A percentile compares a stretch with the other conserved stretches of the same genome.
Evolutionary conservation across 2,888 invertebrate genomes (phyloP).

Genomic region (Cistogaster globosa): DNA sequence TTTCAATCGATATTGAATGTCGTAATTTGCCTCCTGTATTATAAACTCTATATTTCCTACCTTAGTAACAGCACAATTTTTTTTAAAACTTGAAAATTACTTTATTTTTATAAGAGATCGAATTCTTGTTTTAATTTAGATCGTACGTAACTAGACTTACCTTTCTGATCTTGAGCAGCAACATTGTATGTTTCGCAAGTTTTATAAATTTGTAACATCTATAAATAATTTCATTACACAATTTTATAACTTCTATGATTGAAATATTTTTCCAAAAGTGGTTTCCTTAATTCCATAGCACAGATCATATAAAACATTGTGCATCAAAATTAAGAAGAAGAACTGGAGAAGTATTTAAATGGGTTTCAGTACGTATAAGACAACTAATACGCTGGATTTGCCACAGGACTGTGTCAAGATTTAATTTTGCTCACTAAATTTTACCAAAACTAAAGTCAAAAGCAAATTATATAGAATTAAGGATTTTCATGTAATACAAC

Average conservation of each 20-base stretch:
- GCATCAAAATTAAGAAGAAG: constrained; percentile 87
- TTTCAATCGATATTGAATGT: too few relatives aligned
- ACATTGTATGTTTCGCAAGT: too few relatives aligned
- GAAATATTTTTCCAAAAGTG: constrained; percentile 37
- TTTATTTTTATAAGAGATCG: too few relatives aligned
- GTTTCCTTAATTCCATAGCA: constrained; percentile 84
- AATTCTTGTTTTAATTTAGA: too few relatives aligned
- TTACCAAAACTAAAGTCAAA: background rate
- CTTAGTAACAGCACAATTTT: too few relatives aligned
- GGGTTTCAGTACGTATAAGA: constrained; percentile 83
- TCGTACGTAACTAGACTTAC: too few relatives aligned
- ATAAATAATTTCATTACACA: too few relatives aligned
- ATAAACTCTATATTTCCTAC: too few relatives aligned
- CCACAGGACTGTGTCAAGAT: constrained; percentile 82
- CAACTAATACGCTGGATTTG: constrained; percentile 82
- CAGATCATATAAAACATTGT: constrained; percentile 90
- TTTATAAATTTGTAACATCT: too few relatives aligned
- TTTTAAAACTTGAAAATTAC: too few relatives aligned
- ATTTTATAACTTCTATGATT: background rate
- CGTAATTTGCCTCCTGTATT: too few relatives aligned
- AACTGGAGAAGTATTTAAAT: constrained; percentile 89
- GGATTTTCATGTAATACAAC: background rate
- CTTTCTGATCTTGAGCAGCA: too few relatives aligned
- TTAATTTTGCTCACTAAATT: constrained; percentile 81
- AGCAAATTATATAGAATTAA: background rate